These are phyloP conservation scores for Esox lucius DNA, from an alignment of 2,797 vertebrate species.

Conservation along the genomic window DNA sequence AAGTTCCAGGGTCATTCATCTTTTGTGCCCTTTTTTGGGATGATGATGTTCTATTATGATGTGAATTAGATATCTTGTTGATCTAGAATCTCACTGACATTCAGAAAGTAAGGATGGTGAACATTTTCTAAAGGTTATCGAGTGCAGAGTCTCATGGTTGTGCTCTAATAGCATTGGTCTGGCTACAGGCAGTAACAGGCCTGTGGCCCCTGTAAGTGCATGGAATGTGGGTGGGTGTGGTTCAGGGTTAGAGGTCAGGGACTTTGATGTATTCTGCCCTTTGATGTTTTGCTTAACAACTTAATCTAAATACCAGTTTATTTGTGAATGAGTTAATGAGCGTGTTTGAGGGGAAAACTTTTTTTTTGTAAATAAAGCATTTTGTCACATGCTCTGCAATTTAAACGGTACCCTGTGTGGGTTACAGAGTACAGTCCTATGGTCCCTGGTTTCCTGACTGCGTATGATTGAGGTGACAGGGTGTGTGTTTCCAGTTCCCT, in stretches of 20 bases:
- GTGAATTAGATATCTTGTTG: background rate
- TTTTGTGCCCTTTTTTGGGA: background rate
- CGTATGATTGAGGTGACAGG: slow-evolving; percentile 32
- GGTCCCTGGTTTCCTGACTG: slow-evolving; percentile 1
- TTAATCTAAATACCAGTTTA: background rate
- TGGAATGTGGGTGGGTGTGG: slow-evolving; percentile 67
- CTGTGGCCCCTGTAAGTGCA: slow-evolving; percentile 65
- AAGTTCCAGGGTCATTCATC: background rate
- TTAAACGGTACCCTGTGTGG: background rate
- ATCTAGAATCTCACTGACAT: background rate
- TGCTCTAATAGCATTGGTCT: slow-evolving; percentile 28
- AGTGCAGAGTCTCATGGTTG: background rate
- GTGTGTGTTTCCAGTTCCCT: slow-evolving; percentile 58
- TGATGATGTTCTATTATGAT: background rate
- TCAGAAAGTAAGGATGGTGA: background rate
- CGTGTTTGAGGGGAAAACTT: background rate
- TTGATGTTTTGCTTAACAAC: slow-evolving; percentile 51
- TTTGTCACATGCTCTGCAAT: background rate
- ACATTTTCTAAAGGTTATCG: background rate
- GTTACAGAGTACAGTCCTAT: background rate
- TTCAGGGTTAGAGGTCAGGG: slow-evolving; percentile 68
- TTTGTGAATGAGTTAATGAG: background rate
- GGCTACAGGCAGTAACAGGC: slow-evolving; percentile 39
- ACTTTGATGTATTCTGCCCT: slow-evolving; percentile 62
- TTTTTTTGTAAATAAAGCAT: background rate